A percentile compares a stretch with the other conserved stretches of the same genome.
Conservation (phyloP, 2,113 vertebrate genomes). For the Numenius arquata region DNA sequence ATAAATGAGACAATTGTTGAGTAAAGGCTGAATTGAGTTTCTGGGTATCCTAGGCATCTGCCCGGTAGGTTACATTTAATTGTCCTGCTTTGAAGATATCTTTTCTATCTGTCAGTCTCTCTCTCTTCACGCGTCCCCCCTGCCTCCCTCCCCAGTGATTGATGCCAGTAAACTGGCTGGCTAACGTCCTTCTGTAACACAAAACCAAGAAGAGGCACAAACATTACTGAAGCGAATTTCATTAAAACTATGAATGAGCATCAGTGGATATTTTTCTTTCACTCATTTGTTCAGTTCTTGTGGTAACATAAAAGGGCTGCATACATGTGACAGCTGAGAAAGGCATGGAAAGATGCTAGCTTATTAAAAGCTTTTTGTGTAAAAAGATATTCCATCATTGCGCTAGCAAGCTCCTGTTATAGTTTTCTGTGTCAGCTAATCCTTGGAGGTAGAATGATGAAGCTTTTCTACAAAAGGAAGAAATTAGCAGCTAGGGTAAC, state of each 20-base stretch:
- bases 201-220: not conserved
- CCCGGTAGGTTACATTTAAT: not conserved
- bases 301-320: not conserved
- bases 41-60: not conserved
- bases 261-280: not conserved
- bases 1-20: not conserved
- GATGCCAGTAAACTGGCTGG: not conserved
- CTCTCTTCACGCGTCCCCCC: not conserved
- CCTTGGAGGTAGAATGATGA: constrained; percentile 14
- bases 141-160: not conserved
- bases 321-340: not conserved
- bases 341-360: not conserved
- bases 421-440: constrained; percentile 36
- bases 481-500: constrained; percentile 6
- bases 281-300: not conserved
- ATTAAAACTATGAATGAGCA: not conserved
- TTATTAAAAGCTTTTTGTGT: not conserved
- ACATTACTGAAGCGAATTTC: not conserved
- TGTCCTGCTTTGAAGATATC: not conserved
- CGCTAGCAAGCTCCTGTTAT: not conserved
- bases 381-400: not conserved
- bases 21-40: not conserved
- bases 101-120: not conserved
- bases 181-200: not conserved
- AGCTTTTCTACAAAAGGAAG: not conserved